phyloP scores from a whole-genome alignment of 1,140 invertebrate species.

The Hydropsyche tenuis region DNA sequence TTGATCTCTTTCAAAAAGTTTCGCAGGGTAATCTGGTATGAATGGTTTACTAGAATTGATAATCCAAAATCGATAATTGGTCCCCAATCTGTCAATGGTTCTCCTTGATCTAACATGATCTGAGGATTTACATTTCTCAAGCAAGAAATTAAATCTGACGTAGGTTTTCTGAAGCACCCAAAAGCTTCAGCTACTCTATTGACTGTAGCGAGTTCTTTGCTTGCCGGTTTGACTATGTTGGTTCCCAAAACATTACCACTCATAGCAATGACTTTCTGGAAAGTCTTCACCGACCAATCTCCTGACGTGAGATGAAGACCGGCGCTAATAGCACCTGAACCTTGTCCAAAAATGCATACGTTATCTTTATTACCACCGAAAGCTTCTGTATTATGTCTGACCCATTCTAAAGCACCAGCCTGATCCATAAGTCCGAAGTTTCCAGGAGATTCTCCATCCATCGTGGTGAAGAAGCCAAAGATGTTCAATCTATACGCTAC shows the following conservation, averaged over 20 bases:
- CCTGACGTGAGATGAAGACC: conserved; percentile 72
- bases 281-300: conserved; percentile 66
- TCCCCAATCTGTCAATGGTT: conserved; percentile 74
- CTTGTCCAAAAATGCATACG: conserved; percentile 89
- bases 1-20: conserved; percentile 66
- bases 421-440: conserved; percentile 94
- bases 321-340: conserved; percentile 77
- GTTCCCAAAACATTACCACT: conserved; percentile 73
- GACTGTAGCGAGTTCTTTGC: conserved; percentile 63
- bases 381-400: conserved; percentile 81
- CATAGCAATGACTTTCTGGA: conserved; percentile 73
- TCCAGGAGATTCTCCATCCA: conserved; percentile 82
- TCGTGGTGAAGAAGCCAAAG: conserved; percentile 90
- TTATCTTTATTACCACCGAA: conserved; percentile 87
- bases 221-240: conserved; percentile 63
- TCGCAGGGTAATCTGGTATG: conserved; percentile 69
- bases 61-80: conserved; percentile 75
- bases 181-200: conserved; percentile 70
- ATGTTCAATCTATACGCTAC: conserved; percentile 81
- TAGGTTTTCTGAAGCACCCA: conserved; percentile 70
- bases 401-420: conserved; percentile 84
- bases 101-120: conserved; percentile 66
- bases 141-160: conserved; percentile 70
- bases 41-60: conserved; percentile 72
- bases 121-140: conserved; percentile 67